Evolutionary conservation across 2,113 vertebrate genomes (phyloP).

Genomic region (Panthera uncia): DNA sequence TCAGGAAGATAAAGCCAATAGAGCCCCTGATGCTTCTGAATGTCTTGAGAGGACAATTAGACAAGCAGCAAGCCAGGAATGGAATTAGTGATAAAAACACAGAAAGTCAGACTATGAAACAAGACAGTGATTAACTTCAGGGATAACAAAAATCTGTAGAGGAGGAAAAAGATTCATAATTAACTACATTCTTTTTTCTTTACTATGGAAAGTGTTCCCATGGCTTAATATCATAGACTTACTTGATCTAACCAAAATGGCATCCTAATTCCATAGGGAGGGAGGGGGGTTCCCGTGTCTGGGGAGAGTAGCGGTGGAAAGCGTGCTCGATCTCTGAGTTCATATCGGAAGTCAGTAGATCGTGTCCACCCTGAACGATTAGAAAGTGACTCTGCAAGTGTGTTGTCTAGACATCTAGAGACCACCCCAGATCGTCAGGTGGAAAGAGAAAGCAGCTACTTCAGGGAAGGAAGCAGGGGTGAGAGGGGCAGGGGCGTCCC

Average conservation of each 20-base stretch:
- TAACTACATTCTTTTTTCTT: not conserved
- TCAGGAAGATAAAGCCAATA: not conserved
- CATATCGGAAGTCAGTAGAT: not conserved
- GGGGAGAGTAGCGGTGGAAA: not conserved
- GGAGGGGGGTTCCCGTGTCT: accelerated
- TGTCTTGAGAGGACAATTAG: not conserved
- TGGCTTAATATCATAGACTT: not conserved
- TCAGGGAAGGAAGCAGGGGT: too few species aligned
- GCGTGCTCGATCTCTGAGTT: not conserved
- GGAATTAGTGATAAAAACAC: too few species aligned
- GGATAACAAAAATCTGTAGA: not conserved
- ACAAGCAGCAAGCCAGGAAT: not conserved
- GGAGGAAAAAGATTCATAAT: not conserved
- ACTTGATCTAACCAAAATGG: not conserved
- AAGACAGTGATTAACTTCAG: not conserved
- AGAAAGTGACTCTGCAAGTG: not conserved
- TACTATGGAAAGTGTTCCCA: not conserved
- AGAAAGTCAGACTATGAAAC: not conserved
- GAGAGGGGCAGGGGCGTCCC: not conserved
- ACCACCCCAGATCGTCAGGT: not conserved
- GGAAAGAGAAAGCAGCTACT: too few species aligned
- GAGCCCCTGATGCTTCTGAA: not conserved
- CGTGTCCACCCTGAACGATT: not conserved
- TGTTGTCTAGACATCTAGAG: not conserved
- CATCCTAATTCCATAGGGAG: not conserved